These are phyloP conservation scores for Lamellibrachia satsuma DNA, from an alignment of 2,888 invertebrate genomes.

Conservation along the genomic window DNA sequence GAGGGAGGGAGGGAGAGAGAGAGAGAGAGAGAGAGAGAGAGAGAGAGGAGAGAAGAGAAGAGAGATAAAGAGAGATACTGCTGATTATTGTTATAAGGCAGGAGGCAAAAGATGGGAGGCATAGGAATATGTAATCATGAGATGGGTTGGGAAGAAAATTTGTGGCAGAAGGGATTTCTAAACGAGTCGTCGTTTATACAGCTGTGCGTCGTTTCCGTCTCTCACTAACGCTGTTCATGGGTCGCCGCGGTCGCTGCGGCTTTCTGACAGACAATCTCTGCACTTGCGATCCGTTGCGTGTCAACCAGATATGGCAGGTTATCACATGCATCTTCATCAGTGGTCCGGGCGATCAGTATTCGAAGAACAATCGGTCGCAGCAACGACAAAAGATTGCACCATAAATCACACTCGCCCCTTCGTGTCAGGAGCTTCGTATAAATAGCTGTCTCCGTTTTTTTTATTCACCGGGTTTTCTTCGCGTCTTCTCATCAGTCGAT, in stretches of 20 bases:
- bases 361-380: background rate
- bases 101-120: background rate
- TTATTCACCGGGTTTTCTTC: background rate
- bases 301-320: background rate
- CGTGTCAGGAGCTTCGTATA: background rate
- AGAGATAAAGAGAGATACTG: background rate
- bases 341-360: background rate
- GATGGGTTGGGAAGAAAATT: background rate
- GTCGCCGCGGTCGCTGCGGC: background rate
- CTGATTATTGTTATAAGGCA: background rate
- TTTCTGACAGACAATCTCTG: background rate
- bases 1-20: no score
- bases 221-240: background rate
- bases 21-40: no score
- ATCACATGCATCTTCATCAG: background rate
- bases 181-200: background rate
- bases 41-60: background rate
- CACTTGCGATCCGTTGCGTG: background rate
- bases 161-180: background rate
- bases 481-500: background rate
- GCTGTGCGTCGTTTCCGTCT: background rate
- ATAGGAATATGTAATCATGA: background rate
- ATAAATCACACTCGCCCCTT: background rate
- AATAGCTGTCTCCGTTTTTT: background rate
- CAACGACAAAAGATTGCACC: background rate